Conservation (phyloP, 2,888 invertebrate genomes). For the Phengaris arion region DNA sequence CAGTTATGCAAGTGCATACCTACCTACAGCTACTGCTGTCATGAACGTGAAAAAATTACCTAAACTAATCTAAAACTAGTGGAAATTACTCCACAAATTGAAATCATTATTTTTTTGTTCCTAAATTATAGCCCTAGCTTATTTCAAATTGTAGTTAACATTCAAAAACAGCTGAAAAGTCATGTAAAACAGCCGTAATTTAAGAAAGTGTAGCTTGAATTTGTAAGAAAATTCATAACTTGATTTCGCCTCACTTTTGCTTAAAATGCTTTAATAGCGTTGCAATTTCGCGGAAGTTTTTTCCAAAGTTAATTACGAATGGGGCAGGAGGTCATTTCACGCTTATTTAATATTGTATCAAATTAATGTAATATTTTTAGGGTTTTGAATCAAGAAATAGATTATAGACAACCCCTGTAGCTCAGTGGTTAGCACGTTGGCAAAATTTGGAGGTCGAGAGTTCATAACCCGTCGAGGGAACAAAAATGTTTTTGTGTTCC, state of each 20-base stretch:
- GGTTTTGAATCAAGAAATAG: not conserved
- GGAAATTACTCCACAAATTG: not conserved
- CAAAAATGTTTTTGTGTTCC: too few species aligned
- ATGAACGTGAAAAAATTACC: not conserved
- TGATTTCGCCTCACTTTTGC: not conserved
- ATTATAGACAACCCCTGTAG: too few species aligned
- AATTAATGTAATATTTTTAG: not conserved
- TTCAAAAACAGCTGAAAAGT: not conserved
- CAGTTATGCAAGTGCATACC: too few species aligned
- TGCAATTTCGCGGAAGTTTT: not conserved
- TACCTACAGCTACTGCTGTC: too few species aligned
- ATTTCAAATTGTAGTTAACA: not conserved
- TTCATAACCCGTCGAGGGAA: too few species aligned
- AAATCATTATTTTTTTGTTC: not conserved
- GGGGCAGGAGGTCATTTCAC: not conserved
- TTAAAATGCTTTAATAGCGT: conserved; percentile 4
- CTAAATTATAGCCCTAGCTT: not conserved
- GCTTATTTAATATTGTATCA: conserved; percentile 2
- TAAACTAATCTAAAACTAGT: conserved; percentile 1
- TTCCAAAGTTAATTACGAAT: conserved; percentile 1
- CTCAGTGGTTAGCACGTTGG: too few species aligned
- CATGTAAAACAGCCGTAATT: conserved; percentile 8
- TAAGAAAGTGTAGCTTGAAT: conserved; percentile 12
- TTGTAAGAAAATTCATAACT: conserved; percentile 13
- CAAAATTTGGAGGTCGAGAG: too few species aligned